phyloP scores from a whole-genome alignment of 2,113 vertebrate genomes.

The Vidua macroura region DNA sequence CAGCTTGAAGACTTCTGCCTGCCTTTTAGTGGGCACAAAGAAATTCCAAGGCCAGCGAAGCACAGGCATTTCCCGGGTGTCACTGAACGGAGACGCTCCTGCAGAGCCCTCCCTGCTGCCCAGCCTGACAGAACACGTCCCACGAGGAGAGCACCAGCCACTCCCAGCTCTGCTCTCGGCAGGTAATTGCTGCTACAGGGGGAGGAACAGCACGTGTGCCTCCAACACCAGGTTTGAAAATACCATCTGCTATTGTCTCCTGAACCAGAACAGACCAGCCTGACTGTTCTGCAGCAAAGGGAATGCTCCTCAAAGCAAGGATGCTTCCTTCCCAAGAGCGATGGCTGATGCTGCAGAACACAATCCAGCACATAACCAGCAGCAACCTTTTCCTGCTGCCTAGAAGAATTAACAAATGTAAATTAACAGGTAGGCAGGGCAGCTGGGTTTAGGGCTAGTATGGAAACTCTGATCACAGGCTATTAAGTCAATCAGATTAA shows the following conservation, averaged over 20 bases:
- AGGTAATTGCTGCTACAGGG: not conserved
- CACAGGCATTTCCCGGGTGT: not conserved
- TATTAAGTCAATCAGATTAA: not conserved
- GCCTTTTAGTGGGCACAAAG: not conserved
- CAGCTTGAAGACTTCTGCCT: not conserved
- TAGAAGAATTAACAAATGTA: not conserved
- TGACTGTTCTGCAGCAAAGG: not conserved
- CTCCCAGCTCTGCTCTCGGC: not conserved
- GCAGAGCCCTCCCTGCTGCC: not conserved
- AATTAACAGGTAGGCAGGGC: not conserved
- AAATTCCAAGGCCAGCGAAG: not conserved
- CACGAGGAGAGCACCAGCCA: not conserved
- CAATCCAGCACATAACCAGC: not conserved
- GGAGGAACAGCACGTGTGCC: not conserved
- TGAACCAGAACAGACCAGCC: not conserved
- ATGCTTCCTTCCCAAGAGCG: not conserved
- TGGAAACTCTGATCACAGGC: not conserved
- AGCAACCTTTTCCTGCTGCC: not conserved
- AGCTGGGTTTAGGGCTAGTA: not conserved
- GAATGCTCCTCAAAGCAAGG: not conserved
- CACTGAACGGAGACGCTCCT: accelerated
- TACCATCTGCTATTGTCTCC: accelerated
- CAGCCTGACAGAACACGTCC: accelerated
- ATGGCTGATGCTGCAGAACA: not conserved
- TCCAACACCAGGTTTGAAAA: not conserved